These are phyloP conservation scores for Platichthys flesus DNA, from an alignment of 2,113 vertebrate genomes.

Conservation along the genomic window DNA sequence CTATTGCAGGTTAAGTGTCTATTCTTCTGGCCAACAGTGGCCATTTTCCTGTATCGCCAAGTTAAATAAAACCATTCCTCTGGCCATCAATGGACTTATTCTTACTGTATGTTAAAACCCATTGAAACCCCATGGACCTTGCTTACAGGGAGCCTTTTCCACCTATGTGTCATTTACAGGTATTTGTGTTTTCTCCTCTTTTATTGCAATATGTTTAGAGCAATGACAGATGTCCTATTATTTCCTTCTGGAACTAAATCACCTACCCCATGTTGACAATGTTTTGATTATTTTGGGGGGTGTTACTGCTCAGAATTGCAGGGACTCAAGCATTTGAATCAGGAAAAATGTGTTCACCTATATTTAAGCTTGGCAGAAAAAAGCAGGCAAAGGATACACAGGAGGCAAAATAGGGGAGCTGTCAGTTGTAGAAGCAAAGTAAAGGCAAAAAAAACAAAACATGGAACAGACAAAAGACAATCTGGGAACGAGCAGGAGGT, in stretches of 20 bases:
- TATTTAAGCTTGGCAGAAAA: no score
- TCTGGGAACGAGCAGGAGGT: neutral
- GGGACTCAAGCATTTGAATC: no score
- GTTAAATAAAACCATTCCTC: neutral
- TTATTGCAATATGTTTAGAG: neutral
- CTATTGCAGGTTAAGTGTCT: neutral
- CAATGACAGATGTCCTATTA: neutral
- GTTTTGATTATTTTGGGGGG: neutral
- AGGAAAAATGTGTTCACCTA: no score
- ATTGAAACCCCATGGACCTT: no score
- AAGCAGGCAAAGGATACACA: no score
- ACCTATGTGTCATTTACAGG: no score
- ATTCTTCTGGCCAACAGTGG: neutral
- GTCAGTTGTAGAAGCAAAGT: no score
- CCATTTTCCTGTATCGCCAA: neutral
- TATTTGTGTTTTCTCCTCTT: neutral
- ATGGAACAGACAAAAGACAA: no score
- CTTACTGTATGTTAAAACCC: neutral
- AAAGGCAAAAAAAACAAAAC: no score
- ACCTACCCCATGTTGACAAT: neutral
- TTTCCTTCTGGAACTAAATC: neutral
- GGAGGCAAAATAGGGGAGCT: no score
- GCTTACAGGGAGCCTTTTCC: no score
- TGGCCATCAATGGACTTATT: neutral
- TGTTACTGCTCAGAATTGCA: no score